Evolutionary conservation across 1,140 invertebrate species (phyloP).

Genomic region (Chrysomallon squamiferum): DNA sequence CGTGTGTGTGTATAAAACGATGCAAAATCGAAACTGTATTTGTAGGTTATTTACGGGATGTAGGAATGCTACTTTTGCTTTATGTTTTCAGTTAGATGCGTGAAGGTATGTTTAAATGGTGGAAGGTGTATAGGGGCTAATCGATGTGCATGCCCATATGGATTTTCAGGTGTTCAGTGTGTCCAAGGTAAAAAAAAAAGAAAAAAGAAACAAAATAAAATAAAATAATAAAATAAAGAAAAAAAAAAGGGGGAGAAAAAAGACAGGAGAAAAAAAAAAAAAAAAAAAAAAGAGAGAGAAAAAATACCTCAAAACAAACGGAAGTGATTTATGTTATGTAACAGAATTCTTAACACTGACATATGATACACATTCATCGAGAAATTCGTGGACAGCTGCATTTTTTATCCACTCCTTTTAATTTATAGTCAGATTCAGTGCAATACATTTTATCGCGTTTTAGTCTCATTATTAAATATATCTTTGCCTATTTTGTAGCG

Average conservation of each 20-base stretch:
- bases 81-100: slow-evolving; percentile 74
- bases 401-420: no score
- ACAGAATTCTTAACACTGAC: not conserved
- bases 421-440: no score
- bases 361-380: not conserved
- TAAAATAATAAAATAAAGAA: not conserved
- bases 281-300: not conserved
- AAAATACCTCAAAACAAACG: not conserved
- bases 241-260: no score
- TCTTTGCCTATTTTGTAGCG: no score
- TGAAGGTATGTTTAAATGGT: slow-evolving; percentile 81
- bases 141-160: slow-evolving; percentile 84
- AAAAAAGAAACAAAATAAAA: slow-evolving; percentile 6
- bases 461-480: no score
- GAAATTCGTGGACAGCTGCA: no score
- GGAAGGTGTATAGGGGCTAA: slow-evolving; percentile 85
- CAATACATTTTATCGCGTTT: no score
- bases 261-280: not conserved
- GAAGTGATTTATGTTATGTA: not conserved
- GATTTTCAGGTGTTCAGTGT: slow-evolving; percentile 81
- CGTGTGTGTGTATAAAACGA: no score
- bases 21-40: no score
- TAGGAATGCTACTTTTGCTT: no score
- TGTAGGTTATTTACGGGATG: no score
- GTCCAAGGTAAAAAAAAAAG: slow-evolving; percentile 72